Conservation (phyloP, 2,888 invertebrate species). For the Mythimna impura region DNA sequence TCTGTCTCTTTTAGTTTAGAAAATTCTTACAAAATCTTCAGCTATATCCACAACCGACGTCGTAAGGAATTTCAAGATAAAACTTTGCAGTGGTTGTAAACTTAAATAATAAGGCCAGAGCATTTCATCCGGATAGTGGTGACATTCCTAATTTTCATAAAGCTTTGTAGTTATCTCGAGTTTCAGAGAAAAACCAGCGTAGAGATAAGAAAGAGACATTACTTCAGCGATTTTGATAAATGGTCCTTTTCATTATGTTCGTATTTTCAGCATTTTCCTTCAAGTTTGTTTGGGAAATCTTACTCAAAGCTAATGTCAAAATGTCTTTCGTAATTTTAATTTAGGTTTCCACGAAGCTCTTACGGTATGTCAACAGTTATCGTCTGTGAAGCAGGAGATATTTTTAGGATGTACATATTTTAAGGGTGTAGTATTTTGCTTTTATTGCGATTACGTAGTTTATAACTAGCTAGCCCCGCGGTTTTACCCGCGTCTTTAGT, state of each 20-base stretch:
- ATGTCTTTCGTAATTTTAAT: slow-evolving; percentile 29
- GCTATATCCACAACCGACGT: neutral
- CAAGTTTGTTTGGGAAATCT: slow-evolving; percentile 30
- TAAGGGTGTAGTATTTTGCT: neutral
- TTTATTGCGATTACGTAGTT: no score
- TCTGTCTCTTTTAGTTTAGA: neutral
- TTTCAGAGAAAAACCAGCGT: slow-evolving; percentile 26
- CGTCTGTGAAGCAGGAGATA: neutral
- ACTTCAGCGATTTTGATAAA: slow-evolving; percentile 46
- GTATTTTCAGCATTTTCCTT: slow-evolving; percentile 33
- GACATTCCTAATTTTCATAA: slow-evolving; percentile 45
- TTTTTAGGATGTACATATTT: slow-evolving; percentile 2
- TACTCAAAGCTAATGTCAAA: slow-evolving; percentile 37
- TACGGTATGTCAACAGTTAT: slow-evolving; percentile 14
- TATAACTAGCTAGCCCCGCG: no score
- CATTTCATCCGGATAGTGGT: slow-evolving; percentile 28
- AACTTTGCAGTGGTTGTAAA: slow-evolving; percentile 31
- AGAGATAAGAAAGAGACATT: slow-evolving; percentile 33
- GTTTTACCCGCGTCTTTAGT: no score
- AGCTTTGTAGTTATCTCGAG: slow-evolving; percentile 41
- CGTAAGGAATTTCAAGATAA: slow-evolving; percentile 29
- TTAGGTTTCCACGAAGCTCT: slow-evolving; percentile 18
- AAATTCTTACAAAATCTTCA: neutral
- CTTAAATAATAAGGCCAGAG: slow-evolving; percentile 15
- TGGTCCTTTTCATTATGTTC: slow-evolving; percentile 25